phyloP scores from a whole-genome alignment of 2,113 vertebrate genomes.

The Plotosus lineatus region DNA sequence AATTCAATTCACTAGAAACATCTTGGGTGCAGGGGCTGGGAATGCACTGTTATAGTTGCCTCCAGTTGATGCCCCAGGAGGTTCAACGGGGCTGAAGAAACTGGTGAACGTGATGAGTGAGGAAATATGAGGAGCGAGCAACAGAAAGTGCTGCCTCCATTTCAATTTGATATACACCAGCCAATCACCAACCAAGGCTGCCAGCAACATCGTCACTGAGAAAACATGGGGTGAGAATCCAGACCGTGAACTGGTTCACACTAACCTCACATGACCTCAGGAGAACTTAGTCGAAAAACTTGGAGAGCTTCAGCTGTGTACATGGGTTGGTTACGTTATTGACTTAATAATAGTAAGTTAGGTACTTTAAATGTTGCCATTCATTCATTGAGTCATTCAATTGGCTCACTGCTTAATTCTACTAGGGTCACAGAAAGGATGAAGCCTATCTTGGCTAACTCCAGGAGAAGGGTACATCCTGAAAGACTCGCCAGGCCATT shows the following conservation, averaged over 20 bases:
- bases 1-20: conserved; percentile 51
- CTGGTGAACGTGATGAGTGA: conserved; percentile 7
- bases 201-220: conserved; percentile 42
- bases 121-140: conserved; percentile 1
- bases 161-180: conserved; percentile 17
- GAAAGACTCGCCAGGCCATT: no score
- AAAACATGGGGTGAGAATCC: conserved; percentile 38
- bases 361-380: no score
- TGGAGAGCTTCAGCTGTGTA: not conserved
- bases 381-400: no score
- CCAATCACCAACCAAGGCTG: conserved; percentile 47
- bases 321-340: not conserved
- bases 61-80: conserved; percentile 5
- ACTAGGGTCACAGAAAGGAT: no score
- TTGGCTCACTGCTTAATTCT: no score
- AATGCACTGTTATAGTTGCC: conserved; percentile 19
- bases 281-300: not conserved
- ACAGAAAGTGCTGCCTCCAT: conserved; percentile 16
- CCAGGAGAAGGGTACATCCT: no score
- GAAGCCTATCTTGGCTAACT: no score
- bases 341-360: not conserved
- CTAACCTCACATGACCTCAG: conserved; percentile 43
- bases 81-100: conserved; percentile 20
- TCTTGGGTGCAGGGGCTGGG: conserved; percentile 22
- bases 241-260: conserved; percentile 40